A percentile compares a stretch with the other conserved stretches of the same genome.
Evolutionary conservation across 2,888 invertebrate genomes (phyloP).

Genomic region (Ptychoptera contaminata): DNA sequence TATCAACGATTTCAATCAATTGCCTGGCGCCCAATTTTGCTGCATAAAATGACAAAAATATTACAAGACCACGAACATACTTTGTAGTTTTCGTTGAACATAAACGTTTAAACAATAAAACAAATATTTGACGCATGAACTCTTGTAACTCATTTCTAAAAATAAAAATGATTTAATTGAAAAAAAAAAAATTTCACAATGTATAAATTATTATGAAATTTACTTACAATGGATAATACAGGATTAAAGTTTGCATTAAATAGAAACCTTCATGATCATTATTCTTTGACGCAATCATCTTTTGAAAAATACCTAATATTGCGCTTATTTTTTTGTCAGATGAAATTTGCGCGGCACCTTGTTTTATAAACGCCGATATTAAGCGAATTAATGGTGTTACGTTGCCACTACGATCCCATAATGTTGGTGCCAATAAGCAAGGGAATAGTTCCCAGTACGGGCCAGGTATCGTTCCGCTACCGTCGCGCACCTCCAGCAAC

Average conservation of each 20-base stretch:
- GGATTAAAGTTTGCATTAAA: conserved; percentile 71
- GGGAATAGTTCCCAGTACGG: conserved; percentile 83
- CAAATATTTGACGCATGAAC: conserved; percentile 75
- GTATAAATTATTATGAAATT: conserved; percentile 5
- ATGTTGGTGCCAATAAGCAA: conserved; percentile 70
- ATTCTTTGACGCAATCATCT: conserved; percentile 83
- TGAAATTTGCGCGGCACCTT: conserved; percentile 51
- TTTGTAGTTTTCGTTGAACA: conserved; percentile 91
- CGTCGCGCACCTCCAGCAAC: conserved; percentile 58
- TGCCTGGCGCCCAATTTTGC: conserved; percentile 61
- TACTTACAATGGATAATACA: conserved; percentile 59
- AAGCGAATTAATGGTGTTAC: conserved; percentile 87
- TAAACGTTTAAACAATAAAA: conserved; percentile 83
- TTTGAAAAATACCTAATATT: conserved; percentile 89
- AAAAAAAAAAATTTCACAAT: conserved; percentile 1
- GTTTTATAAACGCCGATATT: conserved; percentile 69
- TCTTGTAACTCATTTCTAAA: conserved; percentile 53
- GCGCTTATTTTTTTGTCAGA: conserved; percentile 57
- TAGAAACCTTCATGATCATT: conserved; percentile 96
- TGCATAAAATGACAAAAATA: conserved; percentile 78
- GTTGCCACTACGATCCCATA: conserved; percentile 91
- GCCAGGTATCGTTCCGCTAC: conserved; percentile 44
- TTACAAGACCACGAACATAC: conserved; percentile 77
- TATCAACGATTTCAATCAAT: conserved; percentile 65
- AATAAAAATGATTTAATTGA: conserved; percentile 12